Base-by-base conservation (phyloP, 2,888 invertebrate species). In the Athalia circularis region DNA sequence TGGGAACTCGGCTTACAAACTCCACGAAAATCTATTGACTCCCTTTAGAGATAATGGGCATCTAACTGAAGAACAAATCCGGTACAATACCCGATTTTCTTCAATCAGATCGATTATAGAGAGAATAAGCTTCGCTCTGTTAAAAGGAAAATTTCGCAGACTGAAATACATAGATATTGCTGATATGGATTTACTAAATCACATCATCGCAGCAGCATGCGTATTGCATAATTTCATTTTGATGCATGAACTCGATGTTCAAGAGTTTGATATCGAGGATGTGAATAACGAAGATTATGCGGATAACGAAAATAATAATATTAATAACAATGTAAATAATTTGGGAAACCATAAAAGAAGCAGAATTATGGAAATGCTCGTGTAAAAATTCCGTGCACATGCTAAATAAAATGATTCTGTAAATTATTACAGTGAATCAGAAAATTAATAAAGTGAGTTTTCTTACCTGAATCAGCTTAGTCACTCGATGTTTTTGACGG, bases 111-210 rank as follows among this genome's bases (percentile, higher is more conserved):
- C 64, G 43, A 15, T 79, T 11, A 77, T 80, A 29, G 80, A 80
- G 62, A 43, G 57, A n/a, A n/a, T n/a, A 13, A 62, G 77, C 4
- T 79, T 80, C 77, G 80, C 68, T 29, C 43, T 76, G n/a, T 47
- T 80, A 47, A 80, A 79, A 77, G 54, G 80, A 11, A 75, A 70
- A 79, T 76, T 78, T 8, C 48, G 80, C n/a, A n/a, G 79, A 43
- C 72, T 81, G 59, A 81, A 81, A 74, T 79, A 79, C 47, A 6
- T 81, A 45, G 79, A 81, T 70, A 74, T 81, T n/a, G n/a, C 45
- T 13, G 7, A n/a, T 9, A 54, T 47, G 9, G 78, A 78, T 29
- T 29, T 78, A 61, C 15, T 13, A 1, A n/a, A n/a, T 59, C 15
- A 77, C 57, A 78, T 78, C 52, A 59, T 62, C 11, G 11, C 45